phyloP scores from a whole-genome alignment of 2,797 vertebrate genomes.

The Labroides dimidiatus region DNA sequence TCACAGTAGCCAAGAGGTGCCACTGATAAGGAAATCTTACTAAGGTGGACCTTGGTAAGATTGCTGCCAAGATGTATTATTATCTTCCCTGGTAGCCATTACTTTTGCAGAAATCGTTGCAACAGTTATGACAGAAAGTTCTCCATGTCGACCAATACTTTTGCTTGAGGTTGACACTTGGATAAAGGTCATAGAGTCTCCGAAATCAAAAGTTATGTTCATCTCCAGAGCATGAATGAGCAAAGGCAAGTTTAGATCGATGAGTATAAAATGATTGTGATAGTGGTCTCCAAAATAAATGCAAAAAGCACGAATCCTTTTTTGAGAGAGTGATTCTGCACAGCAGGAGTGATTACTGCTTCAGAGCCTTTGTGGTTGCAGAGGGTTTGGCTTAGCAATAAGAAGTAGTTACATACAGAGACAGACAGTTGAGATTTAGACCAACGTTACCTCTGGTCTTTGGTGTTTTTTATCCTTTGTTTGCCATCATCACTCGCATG shows the following conservation, averaged over 20 bases:
- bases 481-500: not conserved
- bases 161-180: slow-evolving; percentile 10
- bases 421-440: not conserved
- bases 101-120: slow-evolving; percentile 17
- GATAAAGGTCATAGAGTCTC: slow-evolving; percentile 26
- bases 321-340: not conserved
- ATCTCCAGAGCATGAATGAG: not conserved
- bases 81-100: slow-evolving; percentile 11
- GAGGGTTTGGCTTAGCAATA: not conserved
- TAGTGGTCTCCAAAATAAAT: not conserved
- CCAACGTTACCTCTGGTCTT: not conserved
- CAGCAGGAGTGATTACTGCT: not conserved
- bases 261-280: not conserved
- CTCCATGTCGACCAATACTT: slow-evolving; percentile 11
- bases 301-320: not conserved
- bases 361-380: not conserved
- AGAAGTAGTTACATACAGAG: not conserved
- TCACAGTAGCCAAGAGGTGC: slow-evolving; percentile 5
- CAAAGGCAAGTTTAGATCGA: slow-evolving; percentile 2
- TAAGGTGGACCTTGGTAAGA: not conserved
- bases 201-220: slow-evolving; percentile 13
- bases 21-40: slow-evolving; percentile 15
- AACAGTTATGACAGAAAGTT: slow-evolving; percentile 21
- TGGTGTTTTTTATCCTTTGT: not conserved
- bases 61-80: slow-evolving; percentile 9